Percentiles rank a stretch among this genome's conserved stretches.
These are phyloP conservation scores for Standfussiana lucernea DNA, from an alignment of 2,888 invertebrate genomes.

Conservation along the genomic window DNA sequence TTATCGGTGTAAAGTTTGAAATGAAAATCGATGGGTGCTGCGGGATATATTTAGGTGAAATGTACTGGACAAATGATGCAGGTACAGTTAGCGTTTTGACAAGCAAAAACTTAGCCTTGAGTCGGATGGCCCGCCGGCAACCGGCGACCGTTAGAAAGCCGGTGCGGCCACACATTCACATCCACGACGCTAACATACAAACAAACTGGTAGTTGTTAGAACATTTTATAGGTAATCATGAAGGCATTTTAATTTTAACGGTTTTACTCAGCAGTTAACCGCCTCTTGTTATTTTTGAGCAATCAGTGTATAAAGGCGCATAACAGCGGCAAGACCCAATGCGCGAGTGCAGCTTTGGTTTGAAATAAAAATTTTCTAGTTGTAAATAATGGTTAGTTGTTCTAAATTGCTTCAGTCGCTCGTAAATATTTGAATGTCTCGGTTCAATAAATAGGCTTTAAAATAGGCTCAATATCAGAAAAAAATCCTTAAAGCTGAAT, in stretches of 20 bases:
- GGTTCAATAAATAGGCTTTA: neutral
- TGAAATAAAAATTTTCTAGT: neutral
- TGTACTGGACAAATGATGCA: constrained; percentile 76
- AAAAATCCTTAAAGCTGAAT: neutral
- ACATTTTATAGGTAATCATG: constrained; percentile 63
- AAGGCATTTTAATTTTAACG: constrained; percentile 64
- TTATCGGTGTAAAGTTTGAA: constrained; percentile 61
- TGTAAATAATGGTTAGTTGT: neutral
- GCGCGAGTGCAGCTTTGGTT: neutral
- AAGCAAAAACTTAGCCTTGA: constrained; percentile 84
- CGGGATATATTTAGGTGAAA: constrained; percentile 71
- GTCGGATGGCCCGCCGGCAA: constrained; percentile 62
- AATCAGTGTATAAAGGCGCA: constrained; percentile 14
- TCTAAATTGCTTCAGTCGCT: neutral
- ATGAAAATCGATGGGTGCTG: constrained; percentile 68
- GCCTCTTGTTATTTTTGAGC: constrained; percentile 25
- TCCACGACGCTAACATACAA: constrained; percentile 55
- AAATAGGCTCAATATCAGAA: neutral
- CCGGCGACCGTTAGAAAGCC: constrained; percentile 83
- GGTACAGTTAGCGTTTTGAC: constrained; percentile 87
- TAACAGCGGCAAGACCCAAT: neutral
- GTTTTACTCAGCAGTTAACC: constrained; percentile 33
- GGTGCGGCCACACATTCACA: constrained; percentile 71
- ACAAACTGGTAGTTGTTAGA: constrained; percentile 61
- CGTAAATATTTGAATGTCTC: neutral